Evolutionary conservation across 2,888 invertebrate species (phyloP), one percentile per base, ranked within the genome.

Genomic region (Agonum fuliginosum): DNA sequence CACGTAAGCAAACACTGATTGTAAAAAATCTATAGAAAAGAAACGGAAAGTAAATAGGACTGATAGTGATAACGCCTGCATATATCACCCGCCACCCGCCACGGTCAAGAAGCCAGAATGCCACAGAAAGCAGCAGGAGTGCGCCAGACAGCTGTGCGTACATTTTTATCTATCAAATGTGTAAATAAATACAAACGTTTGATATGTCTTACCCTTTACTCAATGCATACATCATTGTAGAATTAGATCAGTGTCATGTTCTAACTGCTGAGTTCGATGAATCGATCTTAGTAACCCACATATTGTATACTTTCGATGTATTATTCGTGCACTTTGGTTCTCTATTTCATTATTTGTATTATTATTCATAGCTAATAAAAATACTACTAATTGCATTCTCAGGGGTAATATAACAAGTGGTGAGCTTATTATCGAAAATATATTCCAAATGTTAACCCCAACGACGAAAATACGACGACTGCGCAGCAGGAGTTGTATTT

Each of bases 51-150:
- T 6, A 5, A 34, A n/a, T n/a, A 12, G 17, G 12, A 58, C 12
- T 54, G 24, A 58, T 58, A 58, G 24, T 34, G 30, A 34, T 34
- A 65, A 65, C 30, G 10, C 14, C 14, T 58, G 24, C 30, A 30
- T n/a, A n/a, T n/a, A n/a, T n/a, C n/a, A n/a, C n/a, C 4, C 14
- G 17, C 12, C 12, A 65, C 22, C n/a, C n/a, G 8, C 19, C 71
- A 71, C 48, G 71, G 71, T 71, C 71, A 71, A 70, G 70, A 70
- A 41, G 67, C 6, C 2, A 19, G 6, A 69, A 70, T 67, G 67
- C 6, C 2, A 19, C 12, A 69, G 10, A 19, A 22, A 17, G 19
- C 62, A 6, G n/a, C 4, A 43, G 22, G 54, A 54, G 22, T 46
- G 46, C 46, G 14, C 46, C 24, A 67, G 67, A 67, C 67, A 67